phyloP scores from a whole-genome alignment of 2,888 invertebrate genomes.

The Pherbina coryleti region DNA sequence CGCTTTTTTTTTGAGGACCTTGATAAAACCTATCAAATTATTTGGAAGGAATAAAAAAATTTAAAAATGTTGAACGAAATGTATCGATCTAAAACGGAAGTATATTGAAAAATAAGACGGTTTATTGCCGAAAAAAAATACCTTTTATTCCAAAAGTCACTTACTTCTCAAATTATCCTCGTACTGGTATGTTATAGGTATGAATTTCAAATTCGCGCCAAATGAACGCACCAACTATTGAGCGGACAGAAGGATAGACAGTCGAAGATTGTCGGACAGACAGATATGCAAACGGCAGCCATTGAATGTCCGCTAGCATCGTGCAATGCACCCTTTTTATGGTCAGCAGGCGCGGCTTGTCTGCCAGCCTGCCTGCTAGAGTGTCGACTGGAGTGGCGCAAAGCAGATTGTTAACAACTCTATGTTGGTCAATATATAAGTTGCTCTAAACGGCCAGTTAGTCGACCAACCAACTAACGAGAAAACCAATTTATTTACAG shows the following conservation, averaged over 20 bases:
- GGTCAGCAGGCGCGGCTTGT: conserved; percentile 29
- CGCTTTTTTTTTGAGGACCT: too few species aligned
- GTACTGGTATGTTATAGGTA: too few species aligned
- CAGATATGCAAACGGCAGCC: conserved; percentile 17
- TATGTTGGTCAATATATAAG: conserved; percentile 1
- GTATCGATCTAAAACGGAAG: too few species aligned
- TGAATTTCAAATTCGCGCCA: conserved; percentile 4
- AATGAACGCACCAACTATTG: neutral
- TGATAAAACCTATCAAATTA: too few species aligned
- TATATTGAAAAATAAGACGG: too few species aligned
- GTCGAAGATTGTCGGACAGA: neutral
- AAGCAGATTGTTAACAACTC: conserved; percentile 18
- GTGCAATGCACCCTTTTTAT: conserved; percentile 13
- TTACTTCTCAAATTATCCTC: too few species aligned
- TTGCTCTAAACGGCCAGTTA: neutral
- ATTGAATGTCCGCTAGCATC: conserved; percentile 9
- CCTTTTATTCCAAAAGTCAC: too few species aligned
- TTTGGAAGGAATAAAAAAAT: too few species aligned
- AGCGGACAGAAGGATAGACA: neutral
- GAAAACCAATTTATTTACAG: conserved; percentile 26
- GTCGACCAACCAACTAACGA: conserved; percentile 31
- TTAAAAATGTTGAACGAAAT: too few species aligned
- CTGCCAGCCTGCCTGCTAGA: neutral
- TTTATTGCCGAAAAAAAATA: too few species aligned
- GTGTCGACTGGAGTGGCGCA: conserved; percentile 20